Evolutionary conservation across 2,797 vertebrate genomes (phyloP).

Genomic region (Gallinago nigripennis): DNA sequence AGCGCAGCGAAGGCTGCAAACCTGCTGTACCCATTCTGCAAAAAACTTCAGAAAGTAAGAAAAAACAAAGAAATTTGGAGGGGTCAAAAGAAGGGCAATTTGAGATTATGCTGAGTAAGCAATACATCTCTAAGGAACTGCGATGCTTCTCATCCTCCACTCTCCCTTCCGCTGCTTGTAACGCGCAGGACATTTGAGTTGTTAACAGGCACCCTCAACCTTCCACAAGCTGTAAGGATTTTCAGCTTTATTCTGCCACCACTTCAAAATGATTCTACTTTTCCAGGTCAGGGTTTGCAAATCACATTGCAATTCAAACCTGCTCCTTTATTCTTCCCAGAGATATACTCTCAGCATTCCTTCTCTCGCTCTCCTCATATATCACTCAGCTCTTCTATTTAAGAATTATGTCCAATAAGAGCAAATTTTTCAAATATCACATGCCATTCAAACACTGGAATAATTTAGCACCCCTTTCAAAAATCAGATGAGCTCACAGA

Average conservation of each 20-base stretch:
- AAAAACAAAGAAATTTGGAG: background rate
- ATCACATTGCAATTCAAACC: background rate
- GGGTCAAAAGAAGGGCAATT: background rate
- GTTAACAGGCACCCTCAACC: background rate
- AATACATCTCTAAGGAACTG: background rate
- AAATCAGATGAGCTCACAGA: background rate
- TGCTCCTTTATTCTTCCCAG: background rate
- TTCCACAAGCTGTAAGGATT: background rate
- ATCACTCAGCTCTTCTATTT: background rate
- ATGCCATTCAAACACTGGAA: background rate
- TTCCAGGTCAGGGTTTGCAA: background rate
- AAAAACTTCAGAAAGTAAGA: background rate
- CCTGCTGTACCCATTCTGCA: background rate
- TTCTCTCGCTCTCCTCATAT: background rate
- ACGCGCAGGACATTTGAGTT: background rate
- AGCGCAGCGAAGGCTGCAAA: background rate
- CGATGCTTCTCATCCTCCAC: background rate
- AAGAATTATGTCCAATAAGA: background rate
- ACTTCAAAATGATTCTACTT: background rate
- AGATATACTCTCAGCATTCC: background rate
- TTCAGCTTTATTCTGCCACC: background rate
- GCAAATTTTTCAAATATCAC: background rate
- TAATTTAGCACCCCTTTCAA: background rate
- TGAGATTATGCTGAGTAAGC: background rate
- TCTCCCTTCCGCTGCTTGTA: background rate